Percentiles rank a stretch among this genome's conserved stretches.
Evolutionary conservation across 1,140 invertebrate species (phyloP).

Genomic region (Drosophila sproati): DNA sequence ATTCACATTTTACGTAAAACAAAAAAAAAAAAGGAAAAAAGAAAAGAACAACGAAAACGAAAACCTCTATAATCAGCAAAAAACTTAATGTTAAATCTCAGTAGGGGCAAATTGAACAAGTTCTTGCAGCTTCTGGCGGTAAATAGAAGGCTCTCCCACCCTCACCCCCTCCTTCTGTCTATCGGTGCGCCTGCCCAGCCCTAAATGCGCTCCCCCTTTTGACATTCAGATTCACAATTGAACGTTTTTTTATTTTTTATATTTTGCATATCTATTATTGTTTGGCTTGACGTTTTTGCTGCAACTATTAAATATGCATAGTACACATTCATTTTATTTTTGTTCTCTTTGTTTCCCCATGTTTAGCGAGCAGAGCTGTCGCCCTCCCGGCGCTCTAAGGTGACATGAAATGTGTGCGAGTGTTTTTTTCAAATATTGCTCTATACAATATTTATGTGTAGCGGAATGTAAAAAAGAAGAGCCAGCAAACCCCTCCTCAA

Average conservation of each 20-base stretch:
- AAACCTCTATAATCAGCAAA: constrained; percentile 62
- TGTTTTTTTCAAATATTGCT: constrained; percentile 27
- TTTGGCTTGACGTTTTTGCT: constrained; percentile 53
- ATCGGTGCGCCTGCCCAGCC: constrained; percentile 8
- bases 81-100: constrained; percentile 82
- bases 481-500: constrained; percentile 1
- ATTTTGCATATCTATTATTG: constrained; percentile 61
- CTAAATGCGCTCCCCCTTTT: constrained; percentile 49
- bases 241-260: constrained; percentile 36
- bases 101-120: constrained; percentile 79
- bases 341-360: constrained; percentile 45
- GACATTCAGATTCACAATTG: constrained; percentile 67
- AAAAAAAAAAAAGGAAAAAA: constrained; percentile 16
- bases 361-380: constrained; percentile 33
- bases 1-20: constrained; percentile 80
- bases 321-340: constrained; percentile 76
- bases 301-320: constrained; percentile 78
- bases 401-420: constrained; percentile 35
- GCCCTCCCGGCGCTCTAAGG: constrained; percentile 26
- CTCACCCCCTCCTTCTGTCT: neutral
- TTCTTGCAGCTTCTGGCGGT: constrained; percentile 82
- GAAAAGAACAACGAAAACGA: constrained; percentile 2
- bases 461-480: constrained; percentile 24
- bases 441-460: constrained; percentile 60
- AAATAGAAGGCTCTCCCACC: constrained; percentile 51